Conservation (phyloP, 2,797 vertebrate species). For the Syndactyla subalaris region DNA sequence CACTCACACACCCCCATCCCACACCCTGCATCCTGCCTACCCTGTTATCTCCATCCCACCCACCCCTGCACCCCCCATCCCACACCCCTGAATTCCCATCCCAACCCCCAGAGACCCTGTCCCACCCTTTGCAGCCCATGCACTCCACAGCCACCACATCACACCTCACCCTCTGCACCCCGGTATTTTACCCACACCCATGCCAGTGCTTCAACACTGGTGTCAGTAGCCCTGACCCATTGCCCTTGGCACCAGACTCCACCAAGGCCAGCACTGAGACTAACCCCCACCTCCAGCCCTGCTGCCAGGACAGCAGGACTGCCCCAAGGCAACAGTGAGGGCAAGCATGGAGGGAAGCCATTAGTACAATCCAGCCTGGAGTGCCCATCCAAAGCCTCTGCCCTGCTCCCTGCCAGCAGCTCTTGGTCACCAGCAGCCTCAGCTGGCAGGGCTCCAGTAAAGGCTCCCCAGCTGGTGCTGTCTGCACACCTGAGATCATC, state of each 20-base stretch:
- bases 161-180: neutral
- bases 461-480: neutral
- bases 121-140: no score
- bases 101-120: neutral
- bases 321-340: rapidly evolving
- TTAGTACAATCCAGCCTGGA: rapidly evolving
- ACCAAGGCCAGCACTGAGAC: rapidly evolving
- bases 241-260: rapidly evolving
- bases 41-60: neutral
- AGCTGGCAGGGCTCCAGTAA: neutral
- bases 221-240: neutral
- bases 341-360: no score
- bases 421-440: neutral
- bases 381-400: neutral
- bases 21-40: neutral
- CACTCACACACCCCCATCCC: neutral
- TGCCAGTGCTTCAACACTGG: neutral
- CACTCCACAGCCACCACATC: neutral
- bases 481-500: neutral
- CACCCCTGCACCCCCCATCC: neutral
- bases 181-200: no score
- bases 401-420: neutral
- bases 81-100: neutral
- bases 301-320: rapidly evolving
- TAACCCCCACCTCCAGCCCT: rapidly evolving